Percentiles rank a stretch among this genome's conserved stretches.
These are phyloP conservation scores for Parasteatoda lunata DNA, from an alignment of 2,888 invertebrate genomes.

Conservation along the genomic window DNA sequence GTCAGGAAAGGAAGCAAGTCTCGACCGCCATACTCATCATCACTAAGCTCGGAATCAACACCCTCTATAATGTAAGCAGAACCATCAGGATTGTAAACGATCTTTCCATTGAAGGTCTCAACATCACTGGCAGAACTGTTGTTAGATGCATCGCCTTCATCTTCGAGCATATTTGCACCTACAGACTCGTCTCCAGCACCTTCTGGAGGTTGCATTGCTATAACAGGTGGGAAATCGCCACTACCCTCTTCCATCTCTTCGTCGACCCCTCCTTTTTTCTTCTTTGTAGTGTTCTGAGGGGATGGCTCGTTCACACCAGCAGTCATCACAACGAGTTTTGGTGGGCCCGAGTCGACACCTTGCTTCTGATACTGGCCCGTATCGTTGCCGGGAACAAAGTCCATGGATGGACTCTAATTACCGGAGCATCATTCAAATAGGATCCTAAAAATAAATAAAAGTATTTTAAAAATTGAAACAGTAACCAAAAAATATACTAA, in stretches of 20 bases:
- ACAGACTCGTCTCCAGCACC: slow-evolving; percentile 19
- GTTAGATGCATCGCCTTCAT: slow-evolving; percentile 37
- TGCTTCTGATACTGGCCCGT: slow-evolving; percentile 52
- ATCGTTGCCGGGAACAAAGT: slow-evolving; percentile 65
- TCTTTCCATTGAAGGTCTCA: slow-evolving; percentile 95
- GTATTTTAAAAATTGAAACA: neutral
- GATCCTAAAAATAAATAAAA: slow-evolving; percentile 44
- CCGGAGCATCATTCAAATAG: slow-evolving; percentile 60
- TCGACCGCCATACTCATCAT: slow-evolving; percentile 77
- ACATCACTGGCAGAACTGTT: slow-evolving; percentile 79
- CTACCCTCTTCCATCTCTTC: slow-evolving; percentile 47
- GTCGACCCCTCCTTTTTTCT: slow-evolving; percentile 37
- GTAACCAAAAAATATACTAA: neutral
- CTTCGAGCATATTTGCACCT: slow-evolving; percentile 1
- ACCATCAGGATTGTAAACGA: slow-evolving; percentile 97
- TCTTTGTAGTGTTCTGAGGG: slow-evolving; percentile 27
- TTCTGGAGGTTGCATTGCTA: slow-evolving; percentile 32
- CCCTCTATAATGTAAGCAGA: slow-evolving; percentile 95
- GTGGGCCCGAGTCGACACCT: slow-evolving; percentile 34
- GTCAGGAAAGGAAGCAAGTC: slow-evolving; percentile 40
- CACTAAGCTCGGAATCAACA: slow-evolving; percentile 77
- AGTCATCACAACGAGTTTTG: slow-evolving; percentile 55
- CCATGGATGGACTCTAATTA: slow-evolving; percentile 59
- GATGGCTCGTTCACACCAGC: slow-evolving; percentile 49
- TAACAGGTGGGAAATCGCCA: slow-evolving; percentile 41